Base-by-base conservation (phyloP, 92 coral and sea anemone species). In the Porites rus region DNA sequence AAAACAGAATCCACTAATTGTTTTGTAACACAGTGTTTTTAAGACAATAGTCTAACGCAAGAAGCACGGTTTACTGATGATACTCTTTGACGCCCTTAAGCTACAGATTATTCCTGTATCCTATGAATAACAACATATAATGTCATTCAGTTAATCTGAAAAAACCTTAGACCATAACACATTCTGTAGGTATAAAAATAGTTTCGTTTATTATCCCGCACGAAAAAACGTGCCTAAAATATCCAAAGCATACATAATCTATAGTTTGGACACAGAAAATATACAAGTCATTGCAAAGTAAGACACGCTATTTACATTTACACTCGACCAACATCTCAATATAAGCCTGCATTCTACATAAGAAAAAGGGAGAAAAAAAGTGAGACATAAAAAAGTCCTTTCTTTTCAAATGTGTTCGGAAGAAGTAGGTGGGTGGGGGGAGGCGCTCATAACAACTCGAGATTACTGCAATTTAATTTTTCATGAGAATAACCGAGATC, bases 131-230 rank as follows among this genome's bases (percentile, higher is more conserved):
- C 1, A 31, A 3, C 38, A 31, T 31, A 31, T 31, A 31, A n/a
- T n/a, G n/a, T 31, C 1, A 31, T 3, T 31, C 38, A 31, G 38
- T 31, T 1, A 31, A 31, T 31, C 38, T 31, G 4, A 31, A 31
- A 38, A 38, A 4, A 38, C 46, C 46, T 38, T 38, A 38, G 66
- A 67, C 25, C 22, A 68, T 17, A 80, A 52, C 7, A 20, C 24
- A 8, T 51, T 66, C 38, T 72, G 46, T 64, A 58, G 64, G 75
- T 87, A 73, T 71, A 87, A 87, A 87, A 87, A 87, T 87, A 87
- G 75, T 76, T 87, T 28, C 2, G 31, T 28, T 87, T 87, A 87
- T 87, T 87, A 59, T 87, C 79, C 25, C 63, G 65, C 58, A 56
- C 67, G 74, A 43, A 86, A 87, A 80, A 76, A 63, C 56, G 85